These are phyloP conservation scores for Gobiocypris rarus DNA, from an alignment of 2,113 vertebrate species.

Conservation along the genomic window DNA sequence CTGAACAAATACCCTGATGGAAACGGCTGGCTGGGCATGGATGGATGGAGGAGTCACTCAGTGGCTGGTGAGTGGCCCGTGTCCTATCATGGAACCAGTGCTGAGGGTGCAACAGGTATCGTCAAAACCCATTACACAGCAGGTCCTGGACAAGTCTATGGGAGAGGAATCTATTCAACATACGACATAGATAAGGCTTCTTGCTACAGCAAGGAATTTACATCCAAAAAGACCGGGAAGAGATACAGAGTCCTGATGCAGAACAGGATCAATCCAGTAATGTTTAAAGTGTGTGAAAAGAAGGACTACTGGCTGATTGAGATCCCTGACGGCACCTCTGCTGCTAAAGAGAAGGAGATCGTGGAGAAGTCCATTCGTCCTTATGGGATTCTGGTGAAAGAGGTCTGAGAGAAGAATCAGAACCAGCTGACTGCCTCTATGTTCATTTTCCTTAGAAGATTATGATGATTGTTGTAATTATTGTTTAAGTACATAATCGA, in stretches of 20 bases:
- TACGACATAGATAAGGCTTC: slow-evolving; percentile 58
- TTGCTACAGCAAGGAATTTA: slow-evolving; percentile 64
- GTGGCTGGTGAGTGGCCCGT: slow-evolving; percentile 69
- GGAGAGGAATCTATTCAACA: slow-evolving; percentile 70
- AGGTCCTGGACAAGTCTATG: fast-evolving
- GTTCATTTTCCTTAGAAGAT: too few species aligned
- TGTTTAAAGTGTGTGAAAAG: slow-evolving; percentile 28
- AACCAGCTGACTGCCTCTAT: neutral
- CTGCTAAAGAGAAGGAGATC: slow-evolving; percentile 45
- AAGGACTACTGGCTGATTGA: slow-evolving; percentile 65
- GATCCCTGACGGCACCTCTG: slow-evolving; percentile 31
- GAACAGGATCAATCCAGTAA: slow-evolving; percentile 73
- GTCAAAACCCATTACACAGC: slow-evolving; percentile 37
- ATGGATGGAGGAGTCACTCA: neutral
- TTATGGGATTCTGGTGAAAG: slow-evolving; percentile 69
- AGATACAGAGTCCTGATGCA: slow-evolving; percentile 69
- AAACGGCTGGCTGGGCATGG: slow-evolving; percentile 65
- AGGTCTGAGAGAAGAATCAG: slow-evolving; percentile 25
- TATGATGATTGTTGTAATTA: too few species aligned
- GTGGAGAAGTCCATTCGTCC: slow-evolving; percentile 68
- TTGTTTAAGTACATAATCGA: too few species aligned
- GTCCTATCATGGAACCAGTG: slow-evolving; percentile 66
- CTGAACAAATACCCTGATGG: slow-evolving; percentile 57
- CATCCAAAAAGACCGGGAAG: slow-evolving; percentile 63
- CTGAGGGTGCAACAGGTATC: slow-evolving; percentile 64